phyloP scores from a whole-genome alignment of 2,113 vertebrate species.

The Dasypus novemcinctus region DNA sequence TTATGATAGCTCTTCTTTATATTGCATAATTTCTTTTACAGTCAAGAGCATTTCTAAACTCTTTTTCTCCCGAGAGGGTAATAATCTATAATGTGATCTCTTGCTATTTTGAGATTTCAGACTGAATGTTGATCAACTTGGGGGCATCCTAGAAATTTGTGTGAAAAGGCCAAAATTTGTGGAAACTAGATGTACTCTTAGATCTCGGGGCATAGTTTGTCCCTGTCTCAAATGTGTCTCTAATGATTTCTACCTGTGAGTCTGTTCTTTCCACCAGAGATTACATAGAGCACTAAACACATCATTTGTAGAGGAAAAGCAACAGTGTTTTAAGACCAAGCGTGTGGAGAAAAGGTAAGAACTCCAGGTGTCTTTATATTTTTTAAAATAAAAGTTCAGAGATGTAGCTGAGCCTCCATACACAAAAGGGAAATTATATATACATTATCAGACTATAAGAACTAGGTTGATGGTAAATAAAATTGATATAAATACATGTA shows the following conservation, averaged over 20 bases:
- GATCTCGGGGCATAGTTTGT: not conserved
- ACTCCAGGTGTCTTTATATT: not conserved
- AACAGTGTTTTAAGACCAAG: slow-evolving; percentile 86
- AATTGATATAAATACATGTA: not conserved
- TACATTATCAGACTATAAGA: not conserved
- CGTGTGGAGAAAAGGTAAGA: slow-evolving; percentile 92
- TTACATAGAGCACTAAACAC: slow-evolving; percentile 95
- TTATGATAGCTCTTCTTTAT: not conserved
- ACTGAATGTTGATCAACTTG: slow-evolving; percentile 7
- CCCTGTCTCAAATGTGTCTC: not conserved
- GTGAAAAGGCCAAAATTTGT: slow-evolving; percentile 7
- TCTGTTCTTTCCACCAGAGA: slow-evolving; percentile 86
- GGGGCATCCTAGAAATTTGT: not conserved
- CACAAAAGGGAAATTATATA: not conserved
- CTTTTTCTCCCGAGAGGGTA: not conserved
- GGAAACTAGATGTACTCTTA: not conserved
- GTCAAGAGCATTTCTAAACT: not conserved
- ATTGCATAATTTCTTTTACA: not conserved
- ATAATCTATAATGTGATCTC: not conserved
- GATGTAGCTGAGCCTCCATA: not conserved
- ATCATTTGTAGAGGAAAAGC: slow-evolving; percentile 92
- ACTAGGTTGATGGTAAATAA: not conserved
- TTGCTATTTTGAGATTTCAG: not conserved
- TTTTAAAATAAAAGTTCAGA: slow-evolving; percentile 10
- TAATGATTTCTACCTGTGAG: slow-evolving; percentile 51